Percentiles rank a stretch among this genome's conserved stretches.
Conservation (phyloP, 2,888 invertebrate species). For the Amphipoea lucens region DNA sequence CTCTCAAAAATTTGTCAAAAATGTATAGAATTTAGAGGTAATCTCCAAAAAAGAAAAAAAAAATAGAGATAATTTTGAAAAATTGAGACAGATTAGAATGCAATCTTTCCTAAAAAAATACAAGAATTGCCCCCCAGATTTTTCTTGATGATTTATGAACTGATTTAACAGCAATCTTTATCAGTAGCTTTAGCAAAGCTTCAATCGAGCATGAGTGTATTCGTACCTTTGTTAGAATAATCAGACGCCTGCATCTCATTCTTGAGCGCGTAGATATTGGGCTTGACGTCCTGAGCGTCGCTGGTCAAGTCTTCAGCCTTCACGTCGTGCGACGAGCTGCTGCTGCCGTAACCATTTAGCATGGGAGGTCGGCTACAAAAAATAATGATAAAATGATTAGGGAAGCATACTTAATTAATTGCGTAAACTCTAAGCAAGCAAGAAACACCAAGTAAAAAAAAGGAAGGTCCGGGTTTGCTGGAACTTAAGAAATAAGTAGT, state of each 20-base stretch:
- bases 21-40: neutral
- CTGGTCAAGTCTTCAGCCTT: slow-evolving; percentile 88
- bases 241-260: slow-evolving; percentile 88
- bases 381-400: neutral
- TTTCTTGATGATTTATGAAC: neutral
- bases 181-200: neutral
- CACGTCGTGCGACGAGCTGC: slow-evolving; percentile 85
- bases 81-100: neutral
- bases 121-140: neutral
- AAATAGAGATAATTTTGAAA: neutral
- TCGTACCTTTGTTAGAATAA: slow-evolving; percentile 87
- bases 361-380: slow-evolving; percentile 81
- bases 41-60: neutral
- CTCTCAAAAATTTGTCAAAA: neutral
- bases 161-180: neutral
- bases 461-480: too few relatives aligned
- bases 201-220: neutral
- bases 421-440: neutral
- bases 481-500: too few relatives aligned
- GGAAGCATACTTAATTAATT: neutral
- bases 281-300: slow-evolving; percentile 86
- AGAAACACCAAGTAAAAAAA: too few relatives aligned
- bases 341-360: slow-evolving; percentile 87
- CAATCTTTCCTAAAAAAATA: neutral
- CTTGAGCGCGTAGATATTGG: slow-evolving; percentile 87